Base-by-base conservation (phyloP, 2,113 vertebrate genomes). In the Antechinus flavipes region DNA sequence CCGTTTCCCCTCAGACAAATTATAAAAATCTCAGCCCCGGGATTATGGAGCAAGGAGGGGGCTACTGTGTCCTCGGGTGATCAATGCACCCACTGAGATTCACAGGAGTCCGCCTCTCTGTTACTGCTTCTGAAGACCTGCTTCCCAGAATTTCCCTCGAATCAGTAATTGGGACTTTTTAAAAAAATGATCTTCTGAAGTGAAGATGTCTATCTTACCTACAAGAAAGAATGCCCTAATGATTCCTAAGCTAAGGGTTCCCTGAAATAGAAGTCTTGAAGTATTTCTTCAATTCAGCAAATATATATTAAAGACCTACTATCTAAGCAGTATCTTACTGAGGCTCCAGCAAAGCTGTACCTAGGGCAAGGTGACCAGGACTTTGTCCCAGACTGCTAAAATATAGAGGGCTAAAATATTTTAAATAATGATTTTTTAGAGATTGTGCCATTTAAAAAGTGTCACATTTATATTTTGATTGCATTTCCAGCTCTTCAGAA, bases 121-220 rank as follows among this genome's bases (percentile, higher is more conserved):
- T 26, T 56, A n/a, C 89, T 42, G 0, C 52, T 89, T 91, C 50
- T 95, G 68, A 42, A 94, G 90, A 53, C 35, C 27, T 30, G 90
- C 92, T 94, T 54, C 92, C 30, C 25, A 56, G 93, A 95, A 91
- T 95, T 25, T 84, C 16, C 68, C 19, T 92, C 68, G 94, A n/a
- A 93, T 35, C 94, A n/a, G 42, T 49, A 58, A 68, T 7, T 22
- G 89, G 89, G 92, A 91, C 61, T 90, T 93, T 52, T 55, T 54
- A 91, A 26, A 93, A 91, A n/a, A 93, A 91, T 84, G 16, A 42
- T 92, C 26, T 53, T 90, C 90, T 22, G 23, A n/a, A 84, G n/a
- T 42, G 19, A 84, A 84, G 23, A 84, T n/a, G 52, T 1, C 49
- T 1, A 6, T 27, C 68, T n/a, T 30, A 54, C 46, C 56, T 46